Base-by-base conservation (phyloP, 2,797 vertebrate genomes). In the Acanthis flammea region DNA sequence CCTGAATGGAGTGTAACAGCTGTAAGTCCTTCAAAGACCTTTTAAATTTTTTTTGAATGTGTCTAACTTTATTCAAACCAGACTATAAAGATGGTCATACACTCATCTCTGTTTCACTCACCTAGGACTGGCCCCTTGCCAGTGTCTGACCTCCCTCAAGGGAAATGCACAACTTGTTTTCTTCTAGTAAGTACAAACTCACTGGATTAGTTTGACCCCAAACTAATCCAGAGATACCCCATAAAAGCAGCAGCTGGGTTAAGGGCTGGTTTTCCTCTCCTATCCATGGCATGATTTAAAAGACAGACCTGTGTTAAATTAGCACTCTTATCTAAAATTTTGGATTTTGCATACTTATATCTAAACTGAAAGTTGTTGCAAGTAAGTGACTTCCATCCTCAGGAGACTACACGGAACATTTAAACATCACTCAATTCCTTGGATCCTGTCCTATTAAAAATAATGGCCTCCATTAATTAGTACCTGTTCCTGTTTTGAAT, bases 401-500 rank as follows among this genome's bases (percentile, higher is more conserved):
- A 14, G n/a, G 82, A 45, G 77, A 68, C 48, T 33, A 68, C 53
- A 67, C 23, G 35, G 86, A 89, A 74, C 50, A 75, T 51, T 89
- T 31, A 61, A 93, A 19, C 61, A 80, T 61, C 72, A 58, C 39
- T 88, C 81, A 88, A 28, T 75, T 58, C 80, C 81, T 74, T 93
- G 81, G 91, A 87, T 72, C 54, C 72, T 7, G 8, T 74, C 75
- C 81, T 67, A 81, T 83, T 86, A 96, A 95, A 95, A 90, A 91
- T 89, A 95, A 97, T 86, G 80, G 61, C 68, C 53, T 83, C 61
- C 75, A 94, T 96, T 93, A 91, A 95, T 94, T 91, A 96, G 62
- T 61, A 68, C 27, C 76, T 80, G 66, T 41, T 78, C 72, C 92
- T 93, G 85, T 92, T 91, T 92, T 93, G 72, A 89, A 78, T 80